Evolutionary conservation across 2,113 vertebrate genomes (phyloP).

Genomic region (Alethe diademata): DNA sequence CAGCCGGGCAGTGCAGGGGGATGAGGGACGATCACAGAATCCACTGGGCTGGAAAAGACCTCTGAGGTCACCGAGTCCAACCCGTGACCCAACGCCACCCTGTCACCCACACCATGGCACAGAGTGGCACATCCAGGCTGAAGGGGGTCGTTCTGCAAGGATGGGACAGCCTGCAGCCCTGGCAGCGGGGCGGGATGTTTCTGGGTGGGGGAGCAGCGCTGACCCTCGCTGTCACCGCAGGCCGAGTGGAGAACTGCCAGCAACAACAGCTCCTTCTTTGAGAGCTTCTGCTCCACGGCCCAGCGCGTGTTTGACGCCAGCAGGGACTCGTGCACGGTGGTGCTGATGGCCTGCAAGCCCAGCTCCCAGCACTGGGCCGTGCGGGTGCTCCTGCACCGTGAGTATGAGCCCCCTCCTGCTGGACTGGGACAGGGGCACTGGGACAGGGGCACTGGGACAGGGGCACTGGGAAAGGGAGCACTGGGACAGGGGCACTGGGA

Average conservation of each 20-base stretch:
- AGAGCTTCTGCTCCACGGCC: constrained; percentile 54
- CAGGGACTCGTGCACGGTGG: constrained; percentile 49
- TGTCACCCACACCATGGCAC: not conserved
- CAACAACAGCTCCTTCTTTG: not conserved
- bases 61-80: not conserved
- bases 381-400: not conserved
- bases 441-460: too few relatives aligned
- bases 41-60: not conserved
- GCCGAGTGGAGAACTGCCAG: accelerated
- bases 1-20: accelerated
- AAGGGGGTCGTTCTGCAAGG: not conserved
- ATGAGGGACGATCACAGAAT: not conserved
- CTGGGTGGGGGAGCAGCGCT: not conserved
- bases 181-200: accelerated
- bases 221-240: not conserved
- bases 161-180: not conserved
- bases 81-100: not conserved
- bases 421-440: accelerated
- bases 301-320: constrained; percentile 31
- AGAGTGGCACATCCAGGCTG: not conserved
- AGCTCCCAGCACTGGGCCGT: not conserved
- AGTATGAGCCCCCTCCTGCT: not conserved
- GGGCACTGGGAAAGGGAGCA: too few relatives aligned
- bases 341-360: accelerated
- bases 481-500: too few relatives aligned